Evolutionary conservation across 2,888 invertebrate genomes (phyloP), one percentile per base, ranked within the genome.

Genomic region (Neuroscelio doddi): DNA sequence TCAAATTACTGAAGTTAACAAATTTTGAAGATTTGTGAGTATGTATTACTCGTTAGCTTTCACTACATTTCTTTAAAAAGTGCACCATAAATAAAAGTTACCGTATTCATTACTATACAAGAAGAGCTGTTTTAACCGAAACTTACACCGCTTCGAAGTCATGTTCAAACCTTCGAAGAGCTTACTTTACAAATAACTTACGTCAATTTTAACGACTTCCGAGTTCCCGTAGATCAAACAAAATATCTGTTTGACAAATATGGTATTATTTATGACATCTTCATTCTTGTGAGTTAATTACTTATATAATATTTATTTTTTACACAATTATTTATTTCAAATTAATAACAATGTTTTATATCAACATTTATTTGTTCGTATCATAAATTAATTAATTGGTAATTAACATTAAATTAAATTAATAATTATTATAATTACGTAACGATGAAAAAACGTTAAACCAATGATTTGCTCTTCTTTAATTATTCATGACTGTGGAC

Each of bases 11-110:
- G 15, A 36, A 36, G 36, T 15, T 16, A 15, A 39, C 21, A 15
- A 38, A 38, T 1, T 38, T 41, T 5, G 21, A 26, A 12, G 5
- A 21, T 41, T 21, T 21, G 21, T 21, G 21, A 2, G 15, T 21
- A 62, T 55, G 51, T 61, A 59, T 53, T 53, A 53, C 53, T 62
- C 62, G 47, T 58, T 57, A 58, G 46, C 66, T 66, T 66, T 66
- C 66, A 49, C 66, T 15, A 15, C 56, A 57, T 66, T 58, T 57
- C 62, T 39, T 57, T 24, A 27, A 47, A 55, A 52, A 41, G 16
- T n/a, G n/a, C 15, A 21, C 16, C 9, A 17, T 39, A 21, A 39
- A 41, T 16, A 36, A 3, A 36, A 36, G 21, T 21, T 2, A 21
- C 5, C 21, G 21, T 5, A 38, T 1, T 17, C 17, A 38, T 17